Evolutionary conservation across 2,797 vertebrate species (phyloP), one percentile per base, ranked within the genome.

Genomic region (Choloepus didactylus): DNA sequence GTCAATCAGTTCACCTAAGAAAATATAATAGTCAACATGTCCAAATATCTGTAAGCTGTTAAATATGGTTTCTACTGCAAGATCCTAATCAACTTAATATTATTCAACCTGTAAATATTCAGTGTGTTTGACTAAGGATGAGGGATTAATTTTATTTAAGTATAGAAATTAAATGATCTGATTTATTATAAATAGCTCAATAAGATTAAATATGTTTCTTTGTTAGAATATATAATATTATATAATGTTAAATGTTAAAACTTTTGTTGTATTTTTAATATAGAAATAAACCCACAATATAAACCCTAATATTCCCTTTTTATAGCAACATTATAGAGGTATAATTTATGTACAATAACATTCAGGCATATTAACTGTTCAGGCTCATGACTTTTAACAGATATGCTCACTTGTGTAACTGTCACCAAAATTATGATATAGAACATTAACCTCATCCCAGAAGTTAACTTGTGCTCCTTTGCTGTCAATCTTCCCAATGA

Each of bases 1-100:
- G 83, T 92, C 72, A 66, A 79, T 77, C 64, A 93, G 41, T 88
- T 86, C 25, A 93, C 49, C 56, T 51, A 51, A 79, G 49, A 92
- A 89, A 94, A 66, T 46, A 81, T 29, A 60, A 62, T 69, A 87
- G 10, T 93, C 49, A 83, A 92, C 69, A 29, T 89, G 8, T 86
- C 62, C 70, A 82, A 66, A 77, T 96, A 91, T 62, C 73, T 64
- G 21, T 77, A 82, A 92, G 64, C 18, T 72, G 16, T 82, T 77
- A 76, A 70, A 90, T 80, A 49, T 81, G 44, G 21, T 91, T 90
- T 80, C n/a, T 85, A 27, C 29, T 60, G 5, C 49, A 66, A 86
- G 5, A 1, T 56, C 51, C 31, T 82, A 93, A 46, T 70, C 46
- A 72, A 72, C 15, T 66, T 51, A 51, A 72, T 25, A 56, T 2